These are phyloP conservation scores for Steinernema khuongi DNA, from an alignment of 1,140 invertebrate genomes.

Conservation along the genomic window DNA sequence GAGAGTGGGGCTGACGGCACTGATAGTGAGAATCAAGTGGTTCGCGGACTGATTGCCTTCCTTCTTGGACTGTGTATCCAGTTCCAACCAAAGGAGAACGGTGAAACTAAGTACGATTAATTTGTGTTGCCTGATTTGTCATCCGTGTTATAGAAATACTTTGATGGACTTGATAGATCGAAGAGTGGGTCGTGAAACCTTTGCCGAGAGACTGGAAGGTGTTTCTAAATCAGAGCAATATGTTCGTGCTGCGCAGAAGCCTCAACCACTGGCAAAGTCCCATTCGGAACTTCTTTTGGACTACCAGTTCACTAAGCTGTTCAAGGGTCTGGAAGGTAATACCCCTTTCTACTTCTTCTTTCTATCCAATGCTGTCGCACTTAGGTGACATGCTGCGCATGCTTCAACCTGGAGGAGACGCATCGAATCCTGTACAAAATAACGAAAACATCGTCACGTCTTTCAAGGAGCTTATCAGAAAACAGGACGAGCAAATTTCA, in stretches of 20 bases:
- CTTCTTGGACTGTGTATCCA: slow-evolving; percentile 64
- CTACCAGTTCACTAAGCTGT: slow-evolving; percentile 72
- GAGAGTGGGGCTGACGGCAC: slow-evolving; percentile 57
- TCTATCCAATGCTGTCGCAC: background rate
- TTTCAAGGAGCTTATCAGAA: slow-evolving; percentile 82
- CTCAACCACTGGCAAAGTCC: slow-evolving; percentile 74
- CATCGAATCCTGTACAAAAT: slow-evolving; percentile 24
- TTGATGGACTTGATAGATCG: slow-evolving; percentile 80
- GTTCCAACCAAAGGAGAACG: background rate
- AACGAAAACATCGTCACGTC: slow-evolving; percentile 62
- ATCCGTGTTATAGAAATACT: slow-evolving; percentile 65
- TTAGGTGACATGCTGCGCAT: slow-evolving; percentile 48
- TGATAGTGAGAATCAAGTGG: slow-evolving; percentile 74
- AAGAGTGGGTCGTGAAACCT: slow-evolving; percentile 82
- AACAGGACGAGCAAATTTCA: slow-evolving; percentile 71
- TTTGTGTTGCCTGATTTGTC: background rate
- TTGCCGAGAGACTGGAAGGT: slow-evolving; percentile 77
- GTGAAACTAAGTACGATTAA: background rate
- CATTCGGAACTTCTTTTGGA: slow-evolving; percentile 79
- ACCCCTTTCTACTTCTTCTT: background rate
- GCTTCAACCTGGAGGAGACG: slow-evolving; percentile 40
- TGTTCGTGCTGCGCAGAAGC: slow-evolving; percentile 82
- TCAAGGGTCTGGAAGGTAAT: slow-evolving; percentile 62
- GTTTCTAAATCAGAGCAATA: slow-evolving; percentile 84
- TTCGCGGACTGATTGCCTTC: slow-evolving; percentile 87